Evolutionary conservation across 2,888 invertebrate genomes (phyloP), one percentile per base, ranked within the genome.

Genomic region (Petrolisthes manimaculis): DNA sequence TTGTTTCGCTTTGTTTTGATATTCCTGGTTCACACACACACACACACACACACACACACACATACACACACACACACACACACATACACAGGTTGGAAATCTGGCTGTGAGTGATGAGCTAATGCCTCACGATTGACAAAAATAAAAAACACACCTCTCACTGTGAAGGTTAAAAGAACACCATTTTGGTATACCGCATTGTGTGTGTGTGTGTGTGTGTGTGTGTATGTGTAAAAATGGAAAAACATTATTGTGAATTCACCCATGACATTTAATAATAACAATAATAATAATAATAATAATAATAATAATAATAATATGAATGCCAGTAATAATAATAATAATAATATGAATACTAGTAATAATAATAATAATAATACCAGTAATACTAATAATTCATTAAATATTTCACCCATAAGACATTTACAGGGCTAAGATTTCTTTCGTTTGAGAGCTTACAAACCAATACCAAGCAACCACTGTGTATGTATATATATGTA

Each of bases 11-110:
- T n/a, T n/a, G n/a, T n/a, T n/a, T n/a, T n/a, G n/a, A 67, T 14
- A 67, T 14, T 12, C 67, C 8, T 14, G 9, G 14, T 14, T 12
- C 67, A 67, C 67, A 67, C 67, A 67, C 67, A 67, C 67, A 67
- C 67, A 67, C 67, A 67, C 67, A 67, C 67, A 67, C 67, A 67
- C 67, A 67, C 67, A 67, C 67, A 67, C 67, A 67, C 67, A 67
- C 67, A 67, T 14, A 67, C 67, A 67, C 67, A 67, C 67, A 67
- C 67, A 67, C 67, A 67, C 67, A 67, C 67, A 67, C 67, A 67
- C 67, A 67, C 67, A 67, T 14, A 8, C 14, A 12, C 14, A 67
- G 9, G 14, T 12, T 12, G 14, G 9, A 67, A 67, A 67, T 8
- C 14, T 67, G 67, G 14, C 9, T 12, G 14, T 12, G 67, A 67